Evolutionary conservation across 2,888 invertebrate genomes (phyloP), one percentile per base, ranked within the genome.

Genomic region (Calameuta filiformis): DNA sequence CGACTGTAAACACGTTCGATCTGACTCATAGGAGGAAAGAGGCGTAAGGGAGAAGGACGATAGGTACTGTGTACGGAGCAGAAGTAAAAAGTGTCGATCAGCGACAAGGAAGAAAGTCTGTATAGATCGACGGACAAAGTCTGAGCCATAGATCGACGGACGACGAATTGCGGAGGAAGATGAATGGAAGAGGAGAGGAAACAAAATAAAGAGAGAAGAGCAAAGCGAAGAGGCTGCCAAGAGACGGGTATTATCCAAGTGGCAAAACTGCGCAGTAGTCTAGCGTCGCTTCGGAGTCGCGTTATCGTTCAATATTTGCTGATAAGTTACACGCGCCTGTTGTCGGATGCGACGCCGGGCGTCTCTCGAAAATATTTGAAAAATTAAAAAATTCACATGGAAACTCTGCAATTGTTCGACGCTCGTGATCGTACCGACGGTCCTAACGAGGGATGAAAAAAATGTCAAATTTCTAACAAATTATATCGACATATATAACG

Each of bases 291-390:
- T 6, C 40, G 40, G 2, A 40, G 78, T 79, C 77, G 76, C 80
- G 81, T 84, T 83, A 85, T 85, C 84, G 80, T 81, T 81, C 81
- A 83, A 83, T 83, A 85, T 83, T 85, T 79, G 78, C 83, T 80
- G 80, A 82, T 80, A 80, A 82, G 69, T 69, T 15, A 69, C 69
- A 15, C 11, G 69, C 69, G 69, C n/a, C 69, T 69, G 69, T 30
- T 1, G 33, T 4, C 69, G 69, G 11, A 30, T 23, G n/a, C 9
- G 30, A 30, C 69, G 69, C 33, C 30, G 30, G 69, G 15, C 40
- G 40, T 40, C 15, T 15, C 2, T 15, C 1, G 4, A 40, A 40
- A 40, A 40, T 15, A 40, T 40, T 15, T 2, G 1, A 6, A 15
- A 40, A 40, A 40, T 2, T 2, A 15, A 15, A 40, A 40, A 40